These are phyloP conservation scores for Epirrhoe alternata DNA, from an alignment of 2,888 invertebrate species.

Conservation along the genomic window DNA sequence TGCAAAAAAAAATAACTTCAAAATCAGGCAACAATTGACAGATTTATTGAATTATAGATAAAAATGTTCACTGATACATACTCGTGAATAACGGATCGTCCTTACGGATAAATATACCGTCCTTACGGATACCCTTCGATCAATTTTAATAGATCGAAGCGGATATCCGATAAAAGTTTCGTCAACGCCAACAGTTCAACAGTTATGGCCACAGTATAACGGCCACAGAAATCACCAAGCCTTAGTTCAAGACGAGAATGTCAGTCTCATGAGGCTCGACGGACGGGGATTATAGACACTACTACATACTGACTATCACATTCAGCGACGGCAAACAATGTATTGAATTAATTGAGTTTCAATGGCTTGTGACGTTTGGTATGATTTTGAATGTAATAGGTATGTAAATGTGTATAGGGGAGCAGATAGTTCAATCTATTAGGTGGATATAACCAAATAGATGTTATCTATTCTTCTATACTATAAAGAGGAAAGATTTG, in stretches of 20 bases:
- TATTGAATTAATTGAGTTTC: slow-evolving; percentile 26
- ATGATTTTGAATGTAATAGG: slow-evolving; percentile 9
- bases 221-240: background rate
- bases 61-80: too few species aligned
- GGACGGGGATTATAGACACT: slow-evolving; percentile 7
- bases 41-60: too few species aligned
- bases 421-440: background rate
- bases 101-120: too few species aligned
- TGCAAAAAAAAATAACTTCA: too few species aligned
- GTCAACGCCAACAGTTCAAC: background rate
- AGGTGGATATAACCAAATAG: background rate
- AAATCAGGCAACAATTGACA: too few species aligned
- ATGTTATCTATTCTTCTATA: background rate
- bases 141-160: too few species aligned
- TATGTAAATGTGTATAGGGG: too few species aligned
- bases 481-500: too few species aligned
- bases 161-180: too few species aligned
- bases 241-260: background rate
- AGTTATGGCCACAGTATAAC: background rate
- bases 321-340: slow-evolving; percentile 16
- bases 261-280: slow-evolving; percentile 2
- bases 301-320: slow-evolving; percentile 9
- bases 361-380: slow-evolving; percentile 12
- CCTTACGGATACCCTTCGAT: too few species aligned
- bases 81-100: too few species aligned